These are phyloP conservation scores for Oncorhynchus masou DNA, from an alignment of 2,113 vertebrate species.

Conservation along the genomic window DNA sequence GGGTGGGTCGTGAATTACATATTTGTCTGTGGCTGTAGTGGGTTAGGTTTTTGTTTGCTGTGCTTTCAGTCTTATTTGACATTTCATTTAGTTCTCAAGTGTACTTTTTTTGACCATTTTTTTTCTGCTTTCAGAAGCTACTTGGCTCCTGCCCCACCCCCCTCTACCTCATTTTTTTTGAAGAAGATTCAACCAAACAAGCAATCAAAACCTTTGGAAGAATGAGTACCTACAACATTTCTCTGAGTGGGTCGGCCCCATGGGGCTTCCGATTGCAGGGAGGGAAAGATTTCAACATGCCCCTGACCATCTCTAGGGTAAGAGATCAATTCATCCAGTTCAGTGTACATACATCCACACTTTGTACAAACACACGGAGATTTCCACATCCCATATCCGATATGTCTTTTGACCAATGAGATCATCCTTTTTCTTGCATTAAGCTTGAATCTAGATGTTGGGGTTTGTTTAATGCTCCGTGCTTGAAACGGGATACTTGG, in stretches of 20 bases:
- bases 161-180: constrained; percentile 41
- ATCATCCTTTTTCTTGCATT: neutral
- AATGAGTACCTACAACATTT: constrained; percentile 90
- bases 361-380: too few species aligned
- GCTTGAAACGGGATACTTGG: too few species aligned
- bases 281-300: constrained; percentile 98
- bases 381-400: too few species aligned
- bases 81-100: constrained; percentile 5
- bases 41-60: constrained; percentile 8
- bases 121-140: constrained; percentile 60
- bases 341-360: too few species aligned
- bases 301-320: constrained; percentile 90
- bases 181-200: constrained; percentile 36
- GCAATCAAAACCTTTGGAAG: constrained; percentile 35
- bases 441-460: neutral
- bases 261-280: constrained; percentile 98
- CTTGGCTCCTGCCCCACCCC: constrained; percentile 33
- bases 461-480: neutral
- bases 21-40: constrained; percentile 8
- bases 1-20: constrained; percentile 6
- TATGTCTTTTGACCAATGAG: neutral
- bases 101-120: neutral
- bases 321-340: constrained; percentile 34
- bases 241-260: constrained; percentile 87
- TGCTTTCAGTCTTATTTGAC: constrained; percentile 6